These are phyloP conservation scores for Neogobius melanostomus DNA, from an alignment of 2,113 vertebrate species.

Conservation along the genomic window DNA sequence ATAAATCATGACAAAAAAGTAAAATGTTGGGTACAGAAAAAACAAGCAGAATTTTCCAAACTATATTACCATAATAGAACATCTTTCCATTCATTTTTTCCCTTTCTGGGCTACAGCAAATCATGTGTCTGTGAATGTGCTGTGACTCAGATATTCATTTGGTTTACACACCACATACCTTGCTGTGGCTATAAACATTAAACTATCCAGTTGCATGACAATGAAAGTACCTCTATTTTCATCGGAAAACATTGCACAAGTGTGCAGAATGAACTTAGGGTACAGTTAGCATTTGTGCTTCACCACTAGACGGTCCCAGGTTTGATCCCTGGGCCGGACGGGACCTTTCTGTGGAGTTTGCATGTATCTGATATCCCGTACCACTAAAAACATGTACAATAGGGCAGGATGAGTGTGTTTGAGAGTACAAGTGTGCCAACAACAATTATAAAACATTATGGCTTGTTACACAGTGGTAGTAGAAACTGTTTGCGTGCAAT, in stretches of 20 bases:
- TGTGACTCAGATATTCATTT: neutral
- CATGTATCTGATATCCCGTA: too few relatives aligned
- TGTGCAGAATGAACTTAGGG: constrained; percentile 9
- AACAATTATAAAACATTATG: too few relatives aligned
- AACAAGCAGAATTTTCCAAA: neutral
- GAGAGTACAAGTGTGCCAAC: too few relatives aligned
- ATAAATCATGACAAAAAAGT: neutral
- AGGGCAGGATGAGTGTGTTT: too few relatives aligned
- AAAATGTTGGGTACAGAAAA: neutral
- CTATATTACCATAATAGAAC: neutral
- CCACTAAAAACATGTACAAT: too few relatives aligned
- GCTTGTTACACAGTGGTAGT: neutral
- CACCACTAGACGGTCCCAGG: too few relatives aligned
- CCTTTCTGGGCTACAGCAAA: neutral
- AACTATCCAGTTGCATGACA: neutral
- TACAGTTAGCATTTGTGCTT: neutral
- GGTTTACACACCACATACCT: neutral
- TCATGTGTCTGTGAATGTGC: neutral
- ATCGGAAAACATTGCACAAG: constrained; percentile 3
- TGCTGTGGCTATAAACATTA: neutral
- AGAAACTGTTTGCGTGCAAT: neutral
- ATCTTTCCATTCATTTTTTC: neutral
- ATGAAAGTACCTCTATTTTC: neutral
- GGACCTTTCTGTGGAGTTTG: too few relatives aligned
- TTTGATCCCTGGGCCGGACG: too few relatives aligned